Evolutionary conservation across 2,888 invertebrate species (phyloP).

Genomic region (Masnerella sp.): DNA sequence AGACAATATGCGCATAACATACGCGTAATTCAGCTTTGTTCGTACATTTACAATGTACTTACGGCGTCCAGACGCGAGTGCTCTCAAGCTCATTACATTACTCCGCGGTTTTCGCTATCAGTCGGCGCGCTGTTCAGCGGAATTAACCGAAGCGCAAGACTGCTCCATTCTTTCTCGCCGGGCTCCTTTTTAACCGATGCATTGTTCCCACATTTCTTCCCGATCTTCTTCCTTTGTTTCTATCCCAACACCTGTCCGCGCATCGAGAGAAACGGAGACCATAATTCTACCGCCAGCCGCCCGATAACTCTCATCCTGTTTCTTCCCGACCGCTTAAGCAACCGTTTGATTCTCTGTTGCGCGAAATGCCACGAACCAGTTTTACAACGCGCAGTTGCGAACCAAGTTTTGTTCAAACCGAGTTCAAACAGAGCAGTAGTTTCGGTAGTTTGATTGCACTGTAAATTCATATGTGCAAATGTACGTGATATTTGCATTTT

Average conservation of each 20-base stretch:
- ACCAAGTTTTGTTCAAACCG: too few species aligned
- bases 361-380: too few species aligned
- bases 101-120: slow-evolving; percentile 19
- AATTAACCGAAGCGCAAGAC: slow-evolving; percentile 38
- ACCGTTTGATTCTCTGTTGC: neutral
- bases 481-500: too few species aligned
- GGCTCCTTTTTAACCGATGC: slow-evolving; percentile 47
- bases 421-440: too few species aligned
- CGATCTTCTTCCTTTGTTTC: slow-evolving; percentile 54
- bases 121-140: slow-evolving; percentile 27
- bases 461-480: too few species aligned
- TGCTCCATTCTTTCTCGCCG: slow-evolving; percentile 30
- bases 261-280: slow-evolving; percentile 46
- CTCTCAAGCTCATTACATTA: slow-evolving; percentile 56
- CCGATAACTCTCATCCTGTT: slow-evolving; percentile 35
- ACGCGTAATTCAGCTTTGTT: slow-evolving; percentile 59
- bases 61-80: slow-evolving; percentile 38
- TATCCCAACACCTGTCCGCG: slow-evolving; percentile 51
- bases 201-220: slow-evolving; percentile 48
- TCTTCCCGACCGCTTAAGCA: slow-evolving; percentile 4
- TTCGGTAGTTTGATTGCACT: too few species aligned
- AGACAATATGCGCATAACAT: slow-evolving; percentile 52
- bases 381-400: too few species aligned
- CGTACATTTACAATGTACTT: slow-evolving; percentile 57
- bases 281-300: slow-evolving; percentile 41